Conservation (phyloP, 2,113 vertebrate species). For the Leptosomus discolor region DNA sequence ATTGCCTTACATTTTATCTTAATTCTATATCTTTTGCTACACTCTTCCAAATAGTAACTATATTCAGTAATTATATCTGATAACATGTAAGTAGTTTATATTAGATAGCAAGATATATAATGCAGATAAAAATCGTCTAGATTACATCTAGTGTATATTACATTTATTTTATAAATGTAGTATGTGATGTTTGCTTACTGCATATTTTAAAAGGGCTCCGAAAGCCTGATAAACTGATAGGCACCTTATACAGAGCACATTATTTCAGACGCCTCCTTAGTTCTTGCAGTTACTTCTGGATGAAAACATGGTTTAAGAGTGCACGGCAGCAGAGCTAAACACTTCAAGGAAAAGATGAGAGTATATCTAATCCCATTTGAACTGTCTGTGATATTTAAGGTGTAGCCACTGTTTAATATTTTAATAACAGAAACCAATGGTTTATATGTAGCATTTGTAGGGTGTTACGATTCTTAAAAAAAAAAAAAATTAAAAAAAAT, state of each 20-base stretch:
- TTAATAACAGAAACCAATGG: not conserved
- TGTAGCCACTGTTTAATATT: not conserved
- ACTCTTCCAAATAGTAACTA: slow-evolving; percentile 33
- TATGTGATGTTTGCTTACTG: not conserved
- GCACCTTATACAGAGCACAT: not conserved
- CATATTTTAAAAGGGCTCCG: not conserved
- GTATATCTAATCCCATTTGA: not conserved
- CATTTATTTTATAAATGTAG: not conserved
- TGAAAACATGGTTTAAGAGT: not conserved
- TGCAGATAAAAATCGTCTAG: not conserved
- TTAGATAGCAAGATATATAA: not conserved
- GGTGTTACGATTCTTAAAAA: not conserved
- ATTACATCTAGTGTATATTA: slow-evolving; percentile 6
- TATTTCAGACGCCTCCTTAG: not conserved
- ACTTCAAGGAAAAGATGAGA: not conserved
- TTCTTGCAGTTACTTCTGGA: not conserved
- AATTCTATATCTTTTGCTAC: slow-evolving; percentile 3
- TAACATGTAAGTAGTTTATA: slow-evolving; percentile 59
- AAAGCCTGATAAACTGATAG: not conserved
- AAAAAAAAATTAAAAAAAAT: rapidly evolving
- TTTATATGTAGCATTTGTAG: not conserved
- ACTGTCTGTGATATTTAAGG: not conserved
- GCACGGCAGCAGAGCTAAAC: not conserved
- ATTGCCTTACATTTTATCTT: slow-evolving; percentile 35
- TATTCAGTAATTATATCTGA: slow-evolving; percentile 65